phyloP scores from a whole-genome alignment of 2,113 vertebrate species.

The Nycticorax nycticorax region DNA sequence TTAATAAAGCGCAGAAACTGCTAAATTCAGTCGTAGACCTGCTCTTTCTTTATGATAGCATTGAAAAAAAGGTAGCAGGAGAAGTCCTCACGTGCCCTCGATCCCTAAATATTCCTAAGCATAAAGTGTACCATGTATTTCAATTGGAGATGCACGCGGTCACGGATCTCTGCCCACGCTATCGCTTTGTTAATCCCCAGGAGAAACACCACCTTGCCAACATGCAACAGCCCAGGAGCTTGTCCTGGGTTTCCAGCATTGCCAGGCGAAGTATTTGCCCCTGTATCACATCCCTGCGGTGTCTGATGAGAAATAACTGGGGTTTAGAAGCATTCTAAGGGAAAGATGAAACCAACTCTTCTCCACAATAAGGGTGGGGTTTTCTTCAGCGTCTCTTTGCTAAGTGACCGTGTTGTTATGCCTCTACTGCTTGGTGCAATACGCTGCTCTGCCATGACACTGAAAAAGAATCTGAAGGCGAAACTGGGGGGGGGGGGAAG shows the following conservation, averaged over 20 bases:
- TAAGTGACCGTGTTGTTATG: neutral
- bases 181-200: too few relatives aligned
- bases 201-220: neutral
- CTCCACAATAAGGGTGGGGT: neutral
- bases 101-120: neutral
- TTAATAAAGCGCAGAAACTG: neutral
- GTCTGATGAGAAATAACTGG: neutral
- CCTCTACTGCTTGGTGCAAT: neutral
- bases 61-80: neutral
- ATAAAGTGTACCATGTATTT: rapidly evolving
- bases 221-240: neutral
- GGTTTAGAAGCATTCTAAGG: neutral
- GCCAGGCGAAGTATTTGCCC: neutral
- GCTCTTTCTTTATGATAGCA: neutral
- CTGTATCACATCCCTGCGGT: neutral
- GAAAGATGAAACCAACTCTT: neutral
- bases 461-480: neutral
- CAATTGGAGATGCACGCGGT: rapidly evolving
- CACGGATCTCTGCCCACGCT: neutral
- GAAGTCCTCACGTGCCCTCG: neutral
- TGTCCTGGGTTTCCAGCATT: neutral
- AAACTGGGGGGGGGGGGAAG: neutral
- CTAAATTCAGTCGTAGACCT: neutral
- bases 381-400: neutral
- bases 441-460: neutral